phyloP scores from a whole-genome alignment of 2,113 vertebrate genomes.

The Chaetops frenatus region DNA sequence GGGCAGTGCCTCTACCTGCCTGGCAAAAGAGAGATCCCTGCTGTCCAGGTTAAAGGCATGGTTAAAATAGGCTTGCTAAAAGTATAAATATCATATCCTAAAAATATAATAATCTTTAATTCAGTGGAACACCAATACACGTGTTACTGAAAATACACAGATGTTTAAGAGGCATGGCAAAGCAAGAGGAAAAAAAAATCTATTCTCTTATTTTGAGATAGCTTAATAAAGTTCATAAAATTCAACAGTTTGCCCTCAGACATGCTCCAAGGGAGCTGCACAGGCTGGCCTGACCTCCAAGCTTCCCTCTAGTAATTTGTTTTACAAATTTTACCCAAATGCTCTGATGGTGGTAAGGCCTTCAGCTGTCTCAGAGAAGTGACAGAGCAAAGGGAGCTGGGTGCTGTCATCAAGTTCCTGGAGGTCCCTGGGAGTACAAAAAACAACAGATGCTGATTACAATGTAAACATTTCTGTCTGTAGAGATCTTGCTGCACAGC shows the following conservation, averaged over 20 bases:
- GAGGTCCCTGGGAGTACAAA: slow-evolving; percentile 78
- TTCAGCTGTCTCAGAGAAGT: slow-evolving; percentile 97
- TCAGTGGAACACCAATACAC: neutral
- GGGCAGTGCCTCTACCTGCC: neutral
- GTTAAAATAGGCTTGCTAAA: neutral
- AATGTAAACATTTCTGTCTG: neutral
- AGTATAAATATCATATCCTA: neutral
- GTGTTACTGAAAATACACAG: neutral
- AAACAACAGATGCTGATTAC: neutral
- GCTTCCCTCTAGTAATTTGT: neutral
- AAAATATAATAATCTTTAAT: neutral
- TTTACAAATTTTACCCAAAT: slow-evolving; percentile 76
- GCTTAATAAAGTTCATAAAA: neutral
- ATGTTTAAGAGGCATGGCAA: neutral
- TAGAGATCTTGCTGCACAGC: neutral
- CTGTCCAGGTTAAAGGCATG: neutral
- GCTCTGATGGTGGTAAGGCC: slow-evolving; percentile 96
- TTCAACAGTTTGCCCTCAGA: neutral
- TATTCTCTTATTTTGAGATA: neutral
- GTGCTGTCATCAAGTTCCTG: slow-evolving; percentile 97
- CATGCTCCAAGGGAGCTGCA: neutral
- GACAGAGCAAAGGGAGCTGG: slow-evolving; percentile 92
- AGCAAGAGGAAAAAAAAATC: neutral
- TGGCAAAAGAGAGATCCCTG: neutral
- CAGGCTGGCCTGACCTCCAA: neutral